Base-by-base conservation (phyloP, 2,888 invertebrate genomes). In the Notocelia uddmanniana region DNA sequence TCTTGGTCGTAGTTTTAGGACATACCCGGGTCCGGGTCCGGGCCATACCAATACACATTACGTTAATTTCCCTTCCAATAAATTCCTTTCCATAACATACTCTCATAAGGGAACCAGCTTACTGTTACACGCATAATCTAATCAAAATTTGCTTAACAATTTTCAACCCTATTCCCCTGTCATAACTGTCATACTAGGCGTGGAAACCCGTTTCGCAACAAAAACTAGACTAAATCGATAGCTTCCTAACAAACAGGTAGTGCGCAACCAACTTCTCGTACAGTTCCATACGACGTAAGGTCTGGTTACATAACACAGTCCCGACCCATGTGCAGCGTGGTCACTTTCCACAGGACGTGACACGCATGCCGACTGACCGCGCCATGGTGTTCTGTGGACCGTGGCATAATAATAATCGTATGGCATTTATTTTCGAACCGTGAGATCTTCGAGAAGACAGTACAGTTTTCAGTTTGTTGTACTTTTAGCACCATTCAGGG, bases 311-410 rank as follows among this genome's bases (percentile, higher is more conserved):
- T 58, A 69, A 72, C 54, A 19, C 50, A 55, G 21, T 66, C 68
- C 68, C 64, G 68, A 69, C 19, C 74, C 76, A 74, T 75, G 66
- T 74, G 59, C 69, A 69, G 71, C 50, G 58, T 21, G 31, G 73
- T 75, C 76, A 77, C 84, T 84, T 84, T 84, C 84, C 82, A 81
- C 80, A 80, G 81, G 80, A 80, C 80, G 78, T 78, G 79, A 74
- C 74, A 79, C 69, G 82, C 77, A 78, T 80, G 79, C 5, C 21
- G 15, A 75, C 68, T 74, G 74, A 73, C 58, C 63, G 75, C 74
- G 75, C 76, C 60, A 67, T 70, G 71, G 54, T 67, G 58, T 26
- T 66, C 70, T 71, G 59, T 67, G 54, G 26, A 45, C 59, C 45
- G 45, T 60, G 52, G 50, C 15, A 55, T 37, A n/a, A 64, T 18